Evolutionary conservation across 2,797 vertebrate species (phyloP).

Genomic region (Hyperoplus immaculatus): DNA sequence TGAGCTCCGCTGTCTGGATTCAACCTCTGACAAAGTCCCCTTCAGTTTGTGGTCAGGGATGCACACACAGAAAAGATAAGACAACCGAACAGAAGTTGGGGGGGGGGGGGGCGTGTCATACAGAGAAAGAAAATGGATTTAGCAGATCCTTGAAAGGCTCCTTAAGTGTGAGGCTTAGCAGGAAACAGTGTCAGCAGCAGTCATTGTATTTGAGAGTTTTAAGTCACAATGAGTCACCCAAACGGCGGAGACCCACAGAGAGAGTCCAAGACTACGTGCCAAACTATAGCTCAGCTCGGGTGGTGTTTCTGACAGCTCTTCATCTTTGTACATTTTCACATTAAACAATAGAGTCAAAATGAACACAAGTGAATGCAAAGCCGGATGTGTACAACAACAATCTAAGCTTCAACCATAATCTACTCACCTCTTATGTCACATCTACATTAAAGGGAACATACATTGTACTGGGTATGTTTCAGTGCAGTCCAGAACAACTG

Average conservation of each 20-base stretch:
- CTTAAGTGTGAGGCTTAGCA: conserved; percentile 36
- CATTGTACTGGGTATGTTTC: no score
- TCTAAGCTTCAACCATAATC: conserved; percentile 6
- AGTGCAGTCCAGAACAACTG: no score
- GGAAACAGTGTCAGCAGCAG: conserved; percentile 35
- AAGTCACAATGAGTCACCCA: conserved; percentile 40
- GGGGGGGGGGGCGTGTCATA: not conserved
- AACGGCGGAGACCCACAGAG: conserved; percentile 34
- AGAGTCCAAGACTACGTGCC: conserved; percentile 31
- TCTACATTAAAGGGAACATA: not conserved
- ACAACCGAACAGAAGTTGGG: conserved; percentile 25
- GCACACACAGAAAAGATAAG: conserved; percentile 23
- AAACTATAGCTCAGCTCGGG: conserved; percentile 25
- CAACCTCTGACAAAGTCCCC: conserved; percentile 59
- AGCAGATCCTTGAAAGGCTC: conserved; percentile 27
- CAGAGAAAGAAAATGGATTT: conserved; percentile 36
- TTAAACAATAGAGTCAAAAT: conserved; percentile 5
- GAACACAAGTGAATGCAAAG: not conserved
- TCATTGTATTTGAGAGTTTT: conserved; percentile 49
- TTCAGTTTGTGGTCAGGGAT: conserved; percentile 60
- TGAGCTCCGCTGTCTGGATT: conserved; percentile 54
- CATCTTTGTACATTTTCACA: not conserved
- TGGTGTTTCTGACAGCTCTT: conserved; percentile 8
- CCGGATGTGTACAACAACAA: not conserved
- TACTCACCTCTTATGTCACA: not conserved